Evolutionary conservation across 92 coral and sea anemone genomes (phyloP), one percentile per base, ranked within the genome.

Genomic region (Epizoanthus scotinus): DNA sequence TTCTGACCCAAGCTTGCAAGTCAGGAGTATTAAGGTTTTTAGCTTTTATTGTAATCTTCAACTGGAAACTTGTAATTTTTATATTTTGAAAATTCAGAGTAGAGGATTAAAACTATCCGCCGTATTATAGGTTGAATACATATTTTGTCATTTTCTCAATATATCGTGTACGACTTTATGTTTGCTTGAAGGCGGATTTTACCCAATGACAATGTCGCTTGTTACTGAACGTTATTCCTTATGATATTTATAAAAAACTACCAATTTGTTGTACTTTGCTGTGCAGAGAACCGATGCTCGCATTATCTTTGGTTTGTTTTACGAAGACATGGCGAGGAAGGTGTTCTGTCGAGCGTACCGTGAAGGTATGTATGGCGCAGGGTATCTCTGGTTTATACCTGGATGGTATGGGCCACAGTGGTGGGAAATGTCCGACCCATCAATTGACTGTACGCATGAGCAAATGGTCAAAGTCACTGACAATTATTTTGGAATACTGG

Each of bases 301-400:
- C 55, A 87, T 87, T 40, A 87, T 87, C 27, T 83, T 87, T 57
- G 91, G 87, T 14, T 69, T 87, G 87, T 87, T 87, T 40, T 87
- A 87, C 66, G 79, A 87, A 24, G 64, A 68, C 21, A 27, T 78
- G 70, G 91, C 91, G 36, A 67, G 87, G 49, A 83, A 87, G 47
- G 91, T 87, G 71, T 87, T 87, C 53, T 87, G 91, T 63, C 59
- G 66, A 82, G 91, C 87, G 5, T 87, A 87, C 63, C 71, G 62
- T 53, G 84, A 71, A 53, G 84, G 84, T 10, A 77, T 87, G 84
- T 87, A 83, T 66, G 91, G 91, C 18, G 71, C 14, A 3, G 69
- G 31, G 12, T 87, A 87, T 59, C 73, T 84, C 42, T 87, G 91
- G 91, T 26, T 87, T 19, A 61, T 83, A 9, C 84, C 87, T 12